Evolutionary conservation across 2,888 invertebrate species (phyloP).

Genomic region (Eupithecia abbreviata): DNA sequence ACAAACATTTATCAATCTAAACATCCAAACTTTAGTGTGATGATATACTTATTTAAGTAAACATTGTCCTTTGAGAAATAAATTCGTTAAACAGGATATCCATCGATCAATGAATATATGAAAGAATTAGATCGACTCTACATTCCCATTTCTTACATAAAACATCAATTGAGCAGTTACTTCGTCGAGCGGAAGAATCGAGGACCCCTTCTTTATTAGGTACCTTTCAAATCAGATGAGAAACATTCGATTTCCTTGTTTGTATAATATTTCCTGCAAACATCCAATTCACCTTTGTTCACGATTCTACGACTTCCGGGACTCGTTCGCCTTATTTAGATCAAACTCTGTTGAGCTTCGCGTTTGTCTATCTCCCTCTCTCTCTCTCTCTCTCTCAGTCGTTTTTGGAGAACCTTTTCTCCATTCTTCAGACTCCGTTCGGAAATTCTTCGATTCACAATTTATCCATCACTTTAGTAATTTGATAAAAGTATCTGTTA

Average conservation of each 20-base stretch:
- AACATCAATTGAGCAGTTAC: slow-evolving; percentile 28
- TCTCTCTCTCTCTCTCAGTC: not conserved
- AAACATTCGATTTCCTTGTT: slow-evolving; percentile 61
- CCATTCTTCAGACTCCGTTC: not conserved
- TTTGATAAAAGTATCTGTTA: not conserved
- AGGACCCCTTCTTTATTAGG: slow-evolving; percentile 49
- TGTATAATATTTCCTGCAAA: slow-evolving; percentile 56
- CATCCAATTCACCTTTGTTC: slow-evolving; percentile 60
- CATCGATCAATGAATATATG: too few species aligned
- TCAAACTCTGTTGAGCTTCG: slow-evolving; percentile 5
- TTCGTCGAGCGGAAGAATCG: slow-evolving; percentile 22
- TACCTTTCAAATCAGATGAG: slow-evolving; percentile 57
- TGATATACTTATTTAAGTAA: too few species aligned
- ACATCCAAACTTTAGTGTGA: too few species aligned
- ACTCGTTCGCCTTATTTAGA: slow-evolving; percentile 36
- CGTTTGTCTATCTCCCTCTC: slow-evolving; percentile 6
- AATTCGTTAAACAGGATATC: too few species aligned
- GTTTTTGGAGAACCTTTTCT: not conserved
- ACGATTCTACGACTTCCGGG: slow-evolving; percentile 50
- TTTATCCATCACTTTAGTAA: not conserved
- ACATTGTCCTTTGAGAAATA: too few species aligned
- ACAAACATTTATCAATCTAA: too few species aligned
- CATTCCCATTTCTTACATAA: not conserved
- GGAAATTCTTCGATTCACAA: not conserved
- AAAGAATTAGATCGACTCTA: not conserved